Percentiles rank a stretch among this genome's conserved stretches.
Evolutionary conservation across 2,113 vertebrate species (phyloP).

Genomic region (Crotalus horridus): DNA sequence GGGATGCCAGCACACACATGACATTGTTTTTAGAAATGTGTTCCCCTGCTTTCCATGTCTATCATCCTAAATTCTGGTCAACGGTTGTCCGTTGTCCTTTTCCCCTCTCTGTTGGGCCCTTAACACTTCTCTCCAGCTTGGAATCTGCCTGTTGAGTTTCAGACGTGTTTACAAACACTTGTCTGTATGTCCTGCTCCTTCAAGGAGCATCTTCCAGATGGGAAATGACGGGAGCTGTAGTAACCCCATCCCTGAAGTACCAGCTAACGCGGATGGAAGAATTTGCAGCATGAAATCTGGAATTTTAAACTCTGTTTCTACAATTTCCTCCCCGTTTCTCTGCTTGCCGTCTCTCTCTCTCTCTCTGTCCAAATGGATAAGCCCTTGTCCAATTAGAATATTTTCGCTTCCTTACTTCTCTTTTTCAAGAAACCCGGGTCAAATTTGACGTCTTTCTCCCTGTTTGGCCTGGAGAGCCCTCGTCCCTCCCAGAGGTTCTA

Average conservation of each 20-base stretch:
- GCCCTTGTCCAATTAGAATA: background rate
- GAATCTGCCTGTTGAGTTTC: background rate
- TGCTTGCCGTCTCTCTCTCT: background rate
- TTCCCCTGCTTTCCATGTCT: background rate
- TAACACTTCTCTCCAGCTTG: background rate
- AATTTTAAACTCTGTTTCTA: conserved; percentile 36
- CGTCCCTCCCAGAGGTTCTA: conserved; percentile 56
- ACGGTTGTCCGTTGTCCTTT: background rate
- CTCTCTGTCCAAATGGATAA: conserved; percentile 12
- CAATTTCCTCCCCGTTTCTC: conserved; percentile 16
- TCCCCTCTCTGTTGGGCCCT: accelerated
- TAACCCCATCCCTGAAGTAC: background rate
- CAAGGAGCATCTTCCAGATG: background rate
- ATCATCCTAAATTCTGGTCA: background rate
- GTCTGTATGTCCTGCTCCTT: background rate
- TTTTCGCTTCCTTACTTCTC: conserved; percentile 25
- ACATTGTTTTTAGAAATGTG: background rate
- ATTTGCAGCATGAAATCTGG: background rate
- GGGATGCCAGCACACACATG: background rate
- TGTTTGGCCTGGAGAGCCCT: conserved; percentile 27
- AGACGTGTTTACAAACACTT: background rate
- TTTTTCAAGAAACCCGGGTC: conserved; percentile 29
- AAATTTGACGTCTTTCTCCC: conserved; percentile 28
- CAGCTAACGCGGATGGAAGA: background rate
- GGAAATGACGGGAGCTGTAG: background rate